Evolutionary conservation across 2,113 vertebrate genomes (phyloP), one percentile per base, ranked within the genome.

Genomic region (Brachypteracias leptosomus): DNA sequence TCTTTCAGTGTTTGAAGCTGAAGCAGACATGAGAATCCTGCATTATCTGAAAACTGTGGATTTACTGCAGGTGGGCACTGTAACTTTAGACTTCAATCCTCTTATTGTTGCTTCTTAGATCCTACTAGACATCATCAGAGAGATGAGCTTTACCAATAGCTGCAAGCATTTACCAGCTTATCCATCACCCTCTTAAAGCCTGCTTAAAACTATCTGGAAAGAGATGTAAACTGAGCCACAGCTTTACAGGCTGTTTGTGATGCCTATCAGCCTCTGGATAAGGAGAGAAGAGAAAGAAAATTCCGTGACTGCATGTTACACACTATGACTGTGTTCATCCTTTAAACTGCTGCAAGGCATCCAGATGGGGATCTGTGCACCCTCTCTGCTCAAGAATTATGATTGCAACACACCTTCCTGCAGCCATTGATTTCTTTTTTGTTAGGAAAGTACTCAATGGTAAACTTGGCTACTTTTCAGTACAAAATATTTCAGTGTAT

Each of bases 251-350:
- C 25, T 65, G 28, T 52, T 76, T 70, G 85, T 62, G 58, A 83
- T 79, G 44, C 42, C 44, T 21, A 4, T 49, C 62, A 78, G 71
- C 22, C 29, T 65, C 71, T 2, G 4, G 44, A 33, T 16, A 33
- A 81, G 9, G 35, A 35, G 2, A 38, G 22, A 5, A 51, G 78
- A 90, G 62, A 65, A 68, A 68, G 46, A 83, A 73, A 72, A 59
- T 51, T 51, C 61, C 5, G 1, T 0, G 0, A 33, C 33, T 31
- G 5, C 20, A 4, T 35, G 11, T 57, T n/a, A n/a, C 38, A 42
- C 26, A n/a, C 20, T 36, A 3, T 55, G 57, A 28, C 52, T 54
- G 5, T 46, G 40, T 24, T 55, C 11, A 5, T 19, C n/a, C 47
- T 63, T 89, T 62, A 28, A 31, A 18, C 24, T 62, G 55, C 68